Percentiles rank a stretch among this genome's conserved stretches.
Conservation (phyloP, 2,888 invertebrate species). For the Drosophila borborema region DNA sequence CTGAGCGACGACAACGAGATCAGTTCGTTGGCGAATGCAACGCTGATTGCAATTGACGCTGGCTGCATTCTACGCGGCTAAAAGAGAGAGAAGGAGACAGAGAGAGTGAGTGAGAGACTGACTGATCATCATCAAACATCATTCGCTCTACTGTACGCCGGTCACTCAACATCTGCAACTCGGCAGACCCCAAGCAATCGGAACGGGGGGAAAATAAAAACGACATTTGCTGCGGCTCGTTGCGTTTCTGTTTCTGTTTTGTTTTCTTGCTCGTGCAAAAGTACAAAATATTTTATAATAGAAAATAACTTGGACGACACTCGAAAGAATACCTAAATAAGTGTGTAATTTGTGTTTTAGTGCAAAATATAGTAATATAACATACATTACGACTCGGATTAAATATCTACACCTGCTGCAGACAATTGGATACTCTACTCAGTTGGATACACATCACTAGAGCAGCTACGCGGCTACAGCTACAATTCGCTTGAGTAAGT, state of each 20-base stretch:
- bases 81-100: conserved; percentile 37
- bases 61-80: conserved; percentile 66
- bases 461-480: conserved; percentile 50
- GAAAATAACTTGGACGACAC: conserved; percentile 36
- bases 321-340: conserved; percentile 23
- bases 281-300: conserved; percentile 38
- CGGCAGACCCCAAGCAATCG: conserved; percentile 52
- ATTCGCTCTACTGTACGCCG: conserved; percentile 62
- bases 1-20: conserved; percentile 60
- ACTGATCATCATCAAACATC: conserved; percentile 46
- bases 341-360: conserved; percentile 62
- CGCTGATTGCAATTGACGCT: conserved; percentile 74
- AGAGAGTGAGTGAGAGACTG: conserved; percentile 13
- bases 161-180: conserved; percentile 42
- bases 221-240: conserved; percentile 40
- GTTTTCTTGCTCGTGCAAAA: conserved; percentile 31
- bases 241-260: conserved; percentile 25
- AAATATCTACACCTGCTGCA: conserved; percentile 65
- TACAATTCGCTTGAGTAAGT: conserved; percentile 75
- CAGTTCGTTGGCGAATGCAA: conserved; percentile 77
- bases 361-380: conserved; percentile 39
- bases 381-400: conserved; percentile 57
- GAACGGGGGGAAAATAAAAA: conserved; percentile 59
- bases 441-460: conserved; percentile 52
- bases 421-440: conserved; percentile 72